phyloP scores from a whole-genome alignment of 23 tunicate genomes.

The Trididemnum nubilum region DNA sequence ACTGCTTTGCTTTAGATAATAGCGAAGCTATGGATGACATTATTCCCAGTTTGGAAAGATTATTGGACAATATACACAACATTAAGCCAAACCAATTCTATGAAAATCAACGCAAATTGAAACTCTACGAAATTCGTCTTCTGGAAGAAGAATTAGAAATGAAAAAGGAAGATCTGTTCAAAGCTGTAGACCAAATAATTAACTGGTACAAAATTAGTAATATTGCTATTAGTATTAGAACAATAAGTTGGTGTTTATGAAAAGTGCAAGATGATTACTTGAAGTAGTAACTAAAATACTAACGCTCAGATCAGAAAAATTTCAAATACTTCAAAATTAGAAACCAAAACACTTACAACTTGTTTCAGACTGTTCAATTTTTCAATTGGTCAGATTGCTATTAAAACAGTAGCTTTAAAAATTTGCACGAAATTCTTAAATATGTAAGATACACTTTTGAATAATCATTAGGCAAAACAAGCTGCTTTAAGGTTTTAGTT shows the following conservation, averaged over 20 bases:
- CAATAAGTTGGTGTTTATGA: neutral
- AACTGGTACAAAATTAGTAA: slow-evolving; percentile 83
- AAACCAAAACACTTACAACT: no score
- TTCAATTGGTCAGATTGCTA: no score
- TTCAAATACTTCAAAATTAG: no score
- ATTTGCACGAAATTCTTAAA: no score
- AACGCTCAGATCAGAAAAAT: no score
- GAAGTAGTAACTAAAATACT: neutral
- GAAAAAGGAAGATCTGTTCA: slow-evolving; percentile 48
- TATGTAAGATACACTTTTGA: no score
- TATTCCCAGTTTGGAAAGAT: slow-evolving; percentile 79
- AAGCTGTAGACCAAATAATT: slow-evolving; percentile 60
- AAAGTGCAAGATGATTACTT: neutral
- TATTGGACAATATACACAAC: slow-evolving; percentile 86
- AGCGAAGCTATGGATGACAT: slow-evolving; percentile 63
- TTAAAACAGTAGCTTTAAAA: no score
- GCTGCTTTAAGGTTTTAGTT: no score
- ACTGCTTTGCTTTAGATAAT: no score
- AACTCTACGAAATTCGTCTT: slow-evolving; percentile 74
- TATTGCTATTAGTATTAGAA: no score
- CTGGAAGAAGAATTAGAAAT: slow-evolving; percentile 67
- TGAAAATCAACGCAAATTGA: slow-evolving; percentile 83
- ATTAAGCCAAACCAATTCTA: slow-evolving; percentile 90
- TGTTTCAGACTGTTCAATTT: no score
- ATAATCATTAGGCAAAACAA: no score